Evolutionary conservation across 2,113 vertebrate species (phyloP).

Genomic region (Prolemur simus): DNA sequence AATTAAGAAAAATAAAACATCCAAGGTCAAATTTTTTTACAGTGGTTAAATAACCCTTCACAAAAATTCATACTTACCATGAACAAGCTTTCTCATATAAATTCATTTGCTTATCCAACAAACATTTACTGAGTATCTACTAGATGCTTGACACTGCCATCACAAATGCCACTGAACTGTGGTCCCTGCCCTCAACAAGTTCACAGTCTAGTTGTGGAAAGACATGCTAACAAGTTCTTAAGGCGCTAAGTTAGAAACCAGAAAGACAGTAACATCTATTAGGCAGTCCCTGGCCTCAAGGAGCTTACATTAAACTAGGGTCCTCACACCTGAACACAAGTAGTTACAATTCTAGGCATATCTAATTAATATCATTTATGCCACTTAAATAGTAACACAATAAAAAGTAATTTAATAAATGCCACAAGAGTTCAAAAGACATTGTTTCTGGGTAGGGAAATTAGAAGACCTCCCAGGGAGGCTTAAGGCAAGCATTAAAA

Average conservation of each 20-base stretch:
- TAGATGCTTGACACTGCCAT: neutral
- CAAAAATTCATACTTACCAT: neutral
- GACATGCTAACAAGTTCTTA: neutral
- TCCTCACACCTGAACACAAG: neutral
- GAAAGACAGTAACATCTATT: neutral
- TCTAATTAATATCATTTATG: neutral
- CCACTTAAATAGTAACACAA: neutral
- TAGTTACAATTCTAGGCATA: neutral
- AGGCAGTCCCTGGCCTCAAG: neutral
- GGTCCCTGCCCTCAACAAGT: neutral
- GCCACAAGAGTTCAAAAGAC: neutral
- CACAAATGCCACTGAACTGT: neutral
- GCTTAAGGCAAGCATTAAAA: neutral
- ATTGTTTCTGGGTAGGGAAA: neutral
- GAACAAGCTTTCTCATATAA: neutral
- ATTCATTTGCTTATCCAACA: neutral
- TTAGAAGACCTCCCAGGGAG: neutral
- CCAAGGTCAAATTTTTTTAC: neutral
- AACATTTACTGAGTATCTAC: neutral
- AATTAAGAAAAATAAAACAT: conserved; percentile 24
- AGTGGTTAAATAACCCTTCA: neutral
- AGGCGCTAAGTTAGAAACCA: neutral
- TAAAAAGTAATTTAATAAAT: neutral
- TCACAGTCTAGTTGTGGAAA: neutral
- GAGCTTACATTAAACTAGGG: neutral